Base-by-base conservation (phyloP, 2,888 invertebrate species). In the Microchrysa polita region DNA sequence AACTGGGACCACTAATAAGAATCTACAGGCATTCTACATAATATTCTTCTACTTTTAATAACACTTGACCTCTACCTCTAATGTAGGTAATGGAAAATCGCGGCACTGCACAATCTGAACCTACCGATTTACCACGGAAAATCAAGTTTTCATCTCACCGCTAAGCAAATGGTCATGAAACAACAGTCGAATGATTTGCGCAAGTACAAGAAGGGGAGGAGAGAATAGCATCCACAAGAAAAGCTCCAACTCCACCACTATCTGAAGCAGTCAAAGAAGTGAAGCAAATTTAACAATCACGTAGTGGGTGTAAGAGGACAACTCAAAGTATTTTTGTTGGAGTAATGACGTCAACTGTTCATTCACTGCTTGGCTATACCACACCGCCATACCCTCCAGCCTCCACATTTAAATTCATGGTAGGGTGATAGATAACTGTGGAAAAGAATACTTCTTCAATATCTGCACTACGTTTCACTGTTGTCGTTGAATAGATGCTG, bases 301-400 rank as follows among this genome's bases (percentile, higher is more conserved):
- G 61, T n/a, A 40, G 10, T 2, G 40, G 16, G 42, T 5, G 12
- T 16, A n/a, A 12, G 34, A 20, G 34, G 18, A n/a, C 16, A 5
- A n/a, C 10, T 5, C 5, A 40, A 61, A 40, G n/a, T n/a, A n/a
- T n/a, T n/a, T 7, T 2, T 34, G 27, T 5, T 34, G 27, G 7
- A 34, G 7, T 7, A 16, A 18, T 61, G 61, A 61, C 42, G 61
- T 61, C 61, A 61, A n/a, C n/a, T n/a, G 40, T 61, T 16, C 61
- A 61, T 61, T 61, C 42, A 42, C 4, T 20, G 55, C 12, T 59
- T 23, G 1, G 27, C 7, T 34, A 34, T 34, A 2, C 7, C 27
- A 34, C 27, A 34, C 2, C 27, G 7, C 27, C 27, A 34, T 34
- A 2, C 27, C 27, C 27, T n/a, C n/a, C n/a, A n/a, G n/a, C n/a